These are phyloP conservation scores for Notamacropus eugenii DNA, from an alignment of 2,797 vertebrate genomes.

Conservation along the genomic window DNA sequence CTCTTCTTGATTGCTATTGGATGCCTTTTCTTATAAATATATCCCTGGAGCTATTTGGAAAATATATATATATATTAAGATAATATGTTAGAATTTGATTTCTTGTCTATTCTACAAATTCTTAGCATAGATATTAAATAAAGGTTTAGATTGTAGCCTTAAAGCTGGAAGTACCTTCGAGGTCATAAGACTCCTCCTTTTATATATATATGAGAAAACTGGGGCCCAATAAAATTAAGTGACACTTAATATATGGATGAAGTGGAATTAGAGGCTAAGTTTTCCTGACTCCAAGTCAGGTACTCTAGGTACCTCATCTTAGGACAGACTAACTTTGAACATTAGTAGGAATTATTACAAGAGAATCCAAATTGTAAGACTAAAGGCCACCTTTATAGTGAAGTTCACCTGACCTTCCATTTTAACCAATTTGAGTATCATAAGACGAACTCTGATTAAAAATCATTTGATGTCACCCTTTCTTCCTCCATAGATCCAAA, in stretches of 20 bases:
- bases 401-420: background rate
- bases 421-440: background rate
- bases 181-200: background rate
- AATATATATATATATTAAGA: background rate
- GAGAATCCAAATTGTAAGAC: background rate
- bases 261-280: background rate
- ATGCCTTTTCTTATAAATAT: background rate
- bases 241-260: background rate
- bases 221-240: background rate
- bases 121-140: background rate
- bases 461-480: background rate
- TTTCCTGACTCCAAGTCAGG: background rate
- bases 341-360: background rate
- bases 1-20: background rate
- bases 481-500: background rate
- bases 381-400: background rate
- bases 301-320: rapidly evolving
- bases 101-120: background rate
- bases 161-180: background rate
- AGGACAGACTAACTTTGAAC: background rate
- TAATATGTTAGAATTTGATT: background rate
- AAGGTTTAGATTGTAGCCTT: background rate
- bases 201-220: background rate
- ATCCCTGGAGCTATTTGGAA: background rate
- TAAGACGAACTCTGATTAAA: background rate